A percentile compares a stretch with the other conserved stretches of the same genome.
These are phyloP conservation scores for Lepidochrysops patricia DNA, from an alignment of 2,888 invertebrate genomes.

Conservation along the genomic window DNA sequence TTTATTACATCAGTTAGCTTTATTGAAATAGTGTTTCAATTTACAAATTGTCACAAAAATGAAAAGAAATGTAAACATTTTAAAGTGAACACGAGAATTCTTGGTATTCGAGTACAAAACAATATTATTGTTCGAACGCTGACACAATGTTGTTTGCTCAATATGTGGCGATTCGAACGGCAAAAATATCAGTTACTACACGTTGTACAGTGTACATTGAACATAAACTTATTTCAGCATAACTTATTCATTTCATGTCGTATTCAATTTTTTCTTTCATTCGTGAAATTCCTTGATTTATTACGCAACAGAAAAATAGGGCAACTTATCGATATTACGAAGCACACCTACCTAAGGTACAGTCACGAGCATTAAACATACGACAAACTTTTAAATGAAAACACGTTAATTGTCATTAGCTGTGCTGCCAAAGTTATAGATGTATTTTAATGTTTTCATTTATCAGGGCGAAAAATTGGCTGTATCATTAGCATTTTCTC, in stretches of 20 bases:
- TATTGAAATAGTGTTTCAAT: too few relatives aligned
- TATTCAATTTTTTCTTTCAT: neutral
- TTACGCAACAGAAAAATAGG: neutral
- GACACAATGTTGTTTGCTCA: slow-evolving; percentile 3
- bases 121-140: neutral
- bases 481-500: too few relatives aligned
- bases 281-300: neutral
- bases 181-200: neutral
- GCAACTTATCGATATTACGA: neutral
- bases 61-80: neutral
- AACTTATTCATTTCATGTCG: neutral
- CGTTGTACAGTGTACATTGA: neutral
- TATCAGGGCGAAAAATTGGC: too few relatives aligned
- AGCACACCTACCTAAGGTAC: neutral
- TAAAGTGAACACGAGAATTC: neutral
- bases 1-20: too few relatives aligned
- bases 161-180: neutral
- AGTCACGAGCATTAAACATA: neutral
- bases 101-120: neutral
- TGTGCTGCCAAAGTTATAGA: too few relatives aligned
- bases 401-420: neutral
- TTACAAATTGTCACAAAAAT: neutral
- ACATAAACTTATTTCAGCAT: neutral
- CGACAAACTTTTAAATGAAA: neutral
- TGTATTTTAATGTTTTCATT: too few relatives aligned